Percentiles rank a stretch among this genome's conserved stretches.
Evolutionary conservation across 2,797 vertebrate genomes (phyloP).

Genomic region (Galagoides demidoff): DNA sequence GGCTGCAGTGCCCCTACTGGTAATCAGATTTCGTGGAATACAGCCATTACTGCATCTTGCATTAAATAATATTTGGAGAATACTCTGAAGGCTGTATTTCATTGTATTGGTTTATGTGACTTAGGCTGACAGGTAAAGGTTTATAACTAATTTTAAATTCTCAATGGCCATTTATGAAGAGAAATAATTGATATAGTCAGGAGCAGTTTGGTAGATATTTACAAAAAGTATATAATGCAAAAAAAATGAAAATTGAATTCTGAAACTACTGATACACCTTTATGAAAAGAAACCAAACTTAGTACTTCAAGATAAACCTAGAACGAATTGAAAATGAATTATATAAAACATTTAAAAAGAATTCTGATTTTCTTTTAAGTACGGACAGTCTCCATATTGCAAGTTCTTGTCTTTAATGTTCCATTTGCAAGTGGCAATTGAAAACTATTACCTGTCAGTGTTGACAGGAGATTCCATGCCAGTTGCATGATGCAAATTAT

Average conservation of each 20-base stretch:
- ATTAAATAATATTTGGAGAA: conserved; percentile 69
- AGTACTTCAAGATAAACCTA: not conserved
- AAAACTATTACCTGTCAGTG: not conserved
- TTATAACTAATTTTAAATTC: conserved; percentile 26
- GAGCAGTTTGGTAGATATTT: not conserved
- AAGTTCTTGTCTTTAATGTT: conserved; percentile 26
- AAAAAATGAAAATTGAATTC: conserved; percentile 34
- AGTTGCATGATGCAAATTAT: not conserved
- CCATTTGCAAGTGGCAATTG: not conserved
- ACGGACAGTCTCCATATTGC: not conserved
- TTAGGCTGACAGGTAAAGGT: conserved; percentile 7
- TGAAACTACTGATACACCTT: not conserved
- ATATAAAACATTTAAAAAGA: not conserved
- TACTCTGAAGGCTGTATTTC: conserved; percentile 52
- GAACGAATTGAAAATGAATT: conserved; percentile 14
- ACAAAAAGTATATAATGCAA: not conserved
- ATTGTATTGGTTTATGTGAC: conserved; percentile 15
- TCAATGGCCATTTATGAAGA: conserved; percentile 40
- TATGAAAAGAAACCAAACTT: not conserved
- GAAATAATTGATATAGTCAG: not conserved
- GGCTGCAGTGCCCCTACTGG: not conserved
- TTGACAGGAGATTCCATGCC: not conserved
- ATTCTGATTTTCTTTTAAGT: conserved; percentile 21
- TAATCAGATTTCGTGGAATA: conserved; percentile 44
- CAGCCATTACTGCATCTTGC: not conserved